Evolutionary conservation across 2,113 vertebrate species (phyloP).

Genomic region (Phrynosoma blainvillii): DNA sequence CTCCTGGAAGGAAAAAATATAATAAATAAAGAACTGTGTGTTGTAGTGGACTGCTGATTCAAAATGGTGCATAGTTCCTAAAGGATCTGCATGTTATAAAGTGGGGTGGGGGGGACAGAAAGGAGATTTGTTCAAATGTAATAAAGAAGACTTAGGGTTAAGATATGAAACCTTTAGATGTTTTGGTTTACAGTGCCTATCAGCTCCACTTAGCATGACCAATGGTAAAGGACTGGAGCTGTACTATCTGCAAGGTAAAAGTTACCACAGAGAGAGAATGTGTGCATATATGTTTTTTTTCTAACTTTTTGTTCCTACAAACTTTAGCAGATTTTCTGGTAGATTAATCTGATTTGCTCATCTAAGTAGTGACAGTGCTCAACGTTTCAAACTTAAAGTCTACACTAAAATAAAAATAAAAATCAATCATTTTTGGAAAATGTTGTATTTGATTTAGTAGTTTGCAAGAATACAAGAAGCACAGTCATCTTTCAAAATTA

Average conservation of each 20-base stretch:
- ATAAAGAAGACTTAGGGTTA: neutral
- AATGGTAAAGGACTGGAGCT: too few species aligned
- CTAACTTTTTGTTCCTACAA: neutral
- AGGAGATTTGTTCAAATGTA: neutral
- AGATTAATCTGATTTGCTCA: conserved; percentile 6
- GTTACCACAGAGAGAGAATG: too few species aligned
- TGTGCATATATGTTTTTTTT: too few species aligned
- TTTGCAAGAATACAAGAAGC: conserved; percentile 37
- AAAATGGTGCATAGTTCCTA: neutral
- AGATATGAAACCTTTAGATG: neutral
- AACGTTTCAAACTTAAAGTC: conserved; percentile 37
- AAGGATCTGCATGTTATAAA: neutral
- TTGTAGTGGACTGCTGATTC: neutral
- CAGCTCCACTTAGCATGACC: too few species aligned
- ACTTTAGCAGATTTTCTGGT: conserved; percentile 17
- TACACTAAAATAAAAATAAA: conserved; percentile 24
- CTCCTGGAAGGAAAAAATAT: neutral
- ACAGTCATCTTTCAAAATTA: conserved; percentile 49
- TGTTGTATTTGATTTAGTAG: conserved; percentile 21
- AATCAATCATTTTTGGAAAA: neutral
- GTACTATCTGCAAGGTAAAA: too few species aligned
- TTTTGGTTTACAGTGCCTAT: neutral
- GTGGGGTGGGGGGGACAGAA: rapidly evolving
- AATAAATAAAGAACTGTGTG: neutral
- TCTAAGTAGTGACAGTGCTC: conserved; percentile 36